Evolutionary conservation across 2,888 invertebrate genomes (phyloP), one percentile per base, ranked within the genome.

Genomic region (Diogma glabrata): DNA sequence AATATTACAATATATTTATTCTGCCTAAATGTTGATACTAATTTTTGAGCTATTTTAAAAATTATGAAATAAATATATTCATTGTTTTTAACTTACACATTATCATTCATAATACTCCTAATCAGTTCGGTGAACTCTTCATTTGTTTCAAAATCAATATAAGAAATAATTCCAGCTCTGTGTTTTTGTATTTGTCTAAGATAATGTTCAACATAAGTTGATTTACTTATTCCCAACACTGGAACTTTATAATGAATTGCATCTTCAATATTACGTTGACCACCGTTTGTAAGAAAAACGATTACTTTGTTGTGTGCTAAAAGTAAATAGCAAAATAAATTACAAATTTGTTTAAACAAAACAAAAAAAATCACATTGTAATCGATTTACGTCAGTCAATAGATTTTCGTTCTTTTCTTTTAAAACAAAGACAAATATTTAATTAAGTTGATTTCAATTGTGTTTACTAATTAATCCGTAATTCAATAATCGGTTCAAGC

Each of bases 161-260:
- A 54, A 14, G 58, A 51, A n/a, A 57, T 49, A 14, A 53, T 19
- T 9, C 61, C 61, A 24, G 57, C 58, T 5, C 56, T 56, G 20
- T 58, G 55, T 52, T 58, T 58, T 38, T 55, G 49, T 47, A 60
- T 56, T 54, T 61, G 60, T n/a, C 57, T 19, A 10, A 61, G 52
- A 51, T 61, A 61, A 51, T 61, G 61, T 47, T 61, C 61, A 23
- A 60, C 49, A 45, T 53, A 58, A 22, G 55, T 57, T 5, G 60
- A 58, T 50, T 58, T 58, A 47, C 58, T 56, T n/a, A 61, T 55
- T 19, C 61, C 61, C 16, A 60, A 49, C 30, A 60, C 55, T 12
- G 61, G 61, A n/a, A 60, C 58, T 30, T 53, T 50, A 51, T 60
- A 57, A 53, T 61, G 60, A 50, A 61, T 58, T 46, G 61, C 59